Evolutionary conservation across 2,113 vertebrate genomes (phyloP), one percentile per base, ranked within the genome.

Genomic region (Synodontis membranacea): DNA sequence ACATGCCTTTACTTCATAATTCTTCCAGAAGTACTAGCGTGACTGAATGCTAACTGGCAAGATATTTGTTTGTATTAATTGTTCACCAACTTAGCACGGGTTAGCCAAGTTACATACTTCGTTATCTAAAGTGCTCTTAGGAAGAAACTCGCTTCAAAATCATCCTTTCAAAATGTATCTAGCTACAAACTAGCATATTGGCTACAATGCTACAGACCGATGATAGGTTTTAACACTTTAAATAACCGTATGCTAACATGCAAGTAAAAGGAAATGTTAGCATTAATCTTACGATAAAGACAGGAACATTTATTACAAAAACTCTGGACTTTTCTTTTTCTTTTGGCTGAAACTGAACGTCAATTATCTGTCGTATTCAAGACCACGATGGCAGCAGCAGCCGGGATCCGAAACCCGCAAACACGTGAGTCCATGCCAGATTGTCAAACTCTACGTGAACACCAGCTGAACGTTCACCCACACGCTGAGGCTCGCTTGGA

Each of bases 381-480:
- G 82, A 66, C 60, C 46, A 68, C 62, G 70, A 54, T 39, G 25
- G 66, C 58, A 72, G 46, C 82, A 56, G 82, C 74, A 83, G 82
- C 64, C 14, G 34, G 21, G 48, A 72, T 84, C 50, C n/a, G n/a
- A 84, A 72, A 54, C 28, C 46, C 66, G 8, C 46, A 70, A 52
- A 72, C 25, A 28, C 19, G 1, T 44, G 17, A 66, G 81, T 46
- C 46, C 21, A 52, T 5, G 64, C 21, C 44, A 52, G n/a, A 70
- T 39, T 15, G 19, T 54, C 62, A 19, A 83, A 83, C 80, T 17
- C 46, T 83, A 68, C 23, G 6, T 25, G 48, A 72, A 54, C 81
- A 68, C 50, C 64, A 84, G 64, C 48, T 84, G 64, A 84, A 56
- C 2, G 48, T 54, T 72, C 66, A 84, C 64, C 82, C 82, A 42